Evolutionary conservation across 2,888 invertebrate genomes (phyloP), one percentile per base, ranked within the genome.

Genomic region (Frankliniella intonsa): DNA sequence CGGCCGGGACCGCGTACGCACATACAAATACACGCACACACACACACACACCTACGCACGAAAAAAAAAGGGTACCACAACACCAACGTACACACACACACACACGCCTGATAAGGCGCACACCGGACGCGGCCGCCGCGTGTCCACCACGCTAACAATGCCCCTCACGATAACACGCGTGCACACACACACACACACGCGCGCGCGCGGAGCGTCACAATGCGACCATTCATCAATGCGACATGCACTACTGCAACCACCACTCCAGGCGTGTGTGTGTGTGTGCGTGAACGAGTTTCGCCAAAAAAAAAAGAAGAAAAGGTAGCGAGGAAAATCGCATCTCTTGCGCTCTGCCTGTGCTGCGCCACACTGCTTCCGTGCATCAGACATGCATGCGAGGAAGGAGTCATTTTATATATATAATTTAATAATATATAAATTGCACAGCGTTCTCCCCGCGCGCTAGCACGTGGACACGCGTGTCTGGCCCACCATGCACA

Each of bases 51-150:
- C 55, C 5, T 12, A 55, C 55, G 14, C 55, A 19, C 55, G 38
- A 38, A 38, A 38, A 38, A 38, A 38, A 38, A 38, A n/a, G n/a
- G n/a, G 17, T 14, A 55, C 11, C 14, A 12, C 1, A 12, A 55
- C 55, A 55, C 55, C 2, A 14, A 55, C 11, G 19, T n/a, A 25
- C 69, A 76, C 25, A 9, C 69, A 76, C 69, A 12, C 69, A 76
- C 69, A 12, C 69, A 25, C n/a, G 11, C 22, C 69, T 76, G 69
- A 76, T 76, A 76, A 76, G 69, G 10, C 69, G 3, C 10, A 76
- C 69, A 76, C 69, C 22, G 62, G 62, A 62, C 62, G 62, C n/a
- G n/a, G n/a, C 19, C n/a, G n/a, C 62, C n/a, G n/a, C 62, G 62
- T 62, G 62, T 62, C 62, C 62, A 62, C 17, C 14, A 62, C 14